These are phyloP conservation scores for Genyomyrus donnyi DNA, from an alignment of 2,113 vertebrate species.

Conservation along the genomic window DNA sequence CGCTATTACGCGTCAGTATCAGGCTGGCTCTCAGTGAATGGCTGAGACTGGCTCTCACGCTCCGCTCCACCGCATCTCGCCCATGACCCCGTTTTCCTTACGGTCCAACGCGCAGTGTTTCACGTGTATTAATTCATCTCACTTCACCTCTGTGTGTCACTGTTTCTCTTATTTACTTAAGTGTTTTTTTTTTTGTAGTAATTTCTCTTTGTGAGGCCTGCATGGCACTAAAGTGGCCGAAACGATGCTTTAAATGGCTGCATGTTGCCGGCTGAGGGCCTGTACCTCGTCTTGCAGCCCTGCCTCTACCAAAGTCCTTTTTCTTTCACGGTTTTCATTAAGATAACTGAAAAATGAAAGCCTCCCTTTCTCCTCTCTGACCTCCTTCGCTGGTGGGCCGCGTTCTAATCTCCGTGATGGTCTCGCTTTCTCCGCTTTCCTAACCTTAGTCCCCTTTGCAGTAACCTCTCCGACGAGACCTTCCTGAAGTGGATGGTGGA, in stretches of 20 bases:
- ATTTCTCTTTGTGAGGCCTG: neutral
- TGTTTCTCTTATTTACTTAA: neutral
- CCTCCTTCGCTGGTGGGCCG: neutral
- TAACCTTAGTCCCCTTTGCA: neutral
- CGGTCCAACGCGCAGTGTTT: neutral
- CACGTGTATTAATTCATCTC: neutral
- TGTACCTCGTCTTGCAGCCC: neutral
- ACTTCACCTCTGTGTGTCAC: neutral
- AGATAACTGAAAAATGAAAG: neutral
- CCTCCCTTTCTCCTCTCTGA: neutral
- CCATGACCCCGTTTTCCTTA: neutral
- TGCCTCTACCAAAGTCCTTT: neutral
- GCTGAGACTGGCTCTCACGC: neutral
- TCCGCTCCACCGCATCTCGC: neutral
- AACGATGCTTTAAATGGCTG: neutral
- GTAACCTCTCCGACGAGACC: neutral
- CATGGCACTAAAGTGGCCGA: neutral
- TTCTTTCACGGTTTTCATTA: neutral
- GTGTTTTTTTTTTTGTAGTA: neutral
- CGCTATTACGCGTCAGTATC: neutral
- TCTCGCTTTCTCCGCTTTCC: neutral
- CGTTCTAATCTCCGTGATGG: neutral
- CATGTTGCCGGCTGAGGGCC: neutral
- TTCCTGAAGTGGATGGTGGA: neutral
- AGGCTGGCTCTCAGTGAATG: neutral